Conservation (phyloP, 2,888 invertebrate genomes). For the Drosophila multiciliata region DNA sequence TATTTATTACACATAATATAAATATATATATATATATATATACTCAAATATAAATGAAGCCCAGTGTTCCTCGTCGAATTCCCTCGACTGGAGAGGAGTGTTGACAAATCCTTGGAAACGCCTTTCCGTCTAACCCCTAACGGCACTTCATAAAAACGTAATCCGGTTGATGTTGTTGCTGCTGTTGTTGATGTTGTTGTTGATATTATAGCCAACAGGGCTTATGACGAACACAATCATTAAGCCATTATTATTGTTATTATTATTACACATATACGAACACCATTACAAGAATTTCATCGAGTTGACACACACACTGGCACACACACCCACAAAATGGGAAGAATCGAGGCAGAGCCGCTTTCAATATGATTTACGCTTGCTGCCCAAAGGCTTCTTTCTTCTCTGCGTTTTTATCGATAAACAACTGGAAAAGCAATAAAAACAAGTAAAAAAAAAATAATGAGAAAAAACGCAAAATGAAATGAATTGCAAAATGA, state of each 20-base stretch:
- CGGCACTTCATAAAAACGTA: slow-evolving; percentile 62
- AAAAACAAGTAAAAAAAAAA: slow-evolving; percentile 20
- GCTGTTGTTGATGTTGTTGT: slow-evolving; percentile 6
- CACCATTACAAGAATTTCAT: slow-evolving; percentile 21
- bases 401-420: slow-evolving; percentile 56
- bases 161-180: slow-evolving; percentile 30
- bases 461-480: slow-evolving; percentile 5
- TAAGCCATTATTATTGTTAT: slow-evolving; percentile 79
- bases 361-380: slow-evolving; percentile 71
- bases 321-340: slow-evolving; percentile 41
- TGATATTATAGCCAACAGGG: slow-evolving; percentile 3
- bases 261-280: slow-evolving; percentile 69
- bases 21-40: slow-evolving; percentile 2
- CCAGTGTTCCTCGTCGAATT: slow-evolving; percentile 4
- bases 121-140: slow-evolving; percentile 40
- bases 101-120: slow-evolving; percentile 63
- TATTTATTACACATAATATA: neutral
- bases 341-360: slow-evolving; percentile 20
- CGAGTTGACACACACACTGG: slow-evolving; percentile 5
- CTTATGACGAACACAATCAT: slow-evolving; percentile 76
- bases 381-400: slow-evolving; percentile 18
- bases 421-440: slow-evolving; percentile 77
- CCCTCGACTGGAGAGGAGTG: slow-evolving; percentile 33
- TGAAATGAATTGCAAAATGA: slow-evolving; percentile 32
- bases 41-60: neutral